Conservation (phyloP, 2,113 vertebrate genomes). For the Climacteris rufus region DNA sequence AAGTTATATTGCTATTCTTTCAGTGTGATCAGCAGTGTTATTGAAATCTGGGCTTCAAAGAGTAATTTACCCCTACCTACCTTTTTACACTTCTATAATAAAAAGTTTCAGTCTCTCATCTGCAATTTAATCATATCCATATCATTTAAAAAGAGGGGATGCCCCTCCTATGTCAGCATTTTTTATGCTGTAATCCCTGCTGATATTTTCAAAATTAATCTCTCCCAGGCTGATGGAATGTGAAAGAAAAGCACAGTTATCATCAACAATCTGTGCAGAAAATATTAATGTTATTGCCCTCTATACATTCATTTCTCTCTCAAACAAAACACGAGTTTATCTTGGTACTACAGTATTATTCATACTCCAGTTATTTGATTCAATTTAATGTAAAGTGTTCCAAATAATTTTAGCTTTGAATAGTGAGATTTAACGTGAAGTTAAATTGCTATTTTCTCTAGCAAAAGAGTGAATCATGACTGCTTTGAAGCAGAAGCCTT, state of each 20-base stretch:
- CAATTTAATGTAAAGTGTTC: neutral
- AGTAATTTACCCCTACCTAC: neutral
- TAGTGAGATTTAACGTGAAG: neutral
- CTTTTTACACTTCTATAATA: neutral
- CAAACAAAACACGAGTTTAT: neutral
- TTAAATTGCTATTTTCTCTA: neutral
- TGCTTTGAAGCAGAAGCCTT: neutral
- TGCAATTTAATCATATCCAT: neutral
- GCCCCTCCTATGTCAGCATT: neutral
- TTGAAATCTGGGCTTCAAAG: neutral
- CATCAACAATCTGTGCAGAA: neutral
- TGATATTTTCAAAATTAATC: neutral
- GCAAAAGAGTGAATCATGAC: neutral
- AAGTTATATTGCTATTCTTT: neutral
- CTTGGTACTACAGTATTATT: neutral
- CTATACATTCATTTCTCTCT: neutral
- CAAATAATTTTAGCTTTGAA: neutral
- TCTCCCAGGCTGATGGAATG: neutral
- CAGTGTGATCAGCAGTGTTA: neutral
- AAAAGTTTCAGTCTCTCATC: neutral
- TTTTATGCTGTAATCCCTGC: neutral
- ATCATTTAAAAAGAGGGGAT: neutral
- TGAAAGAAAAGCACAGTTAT: neutral
- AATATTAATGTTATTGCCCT: neutral
- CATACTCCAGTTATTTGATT: neutral